Evolutionary conservation across 2,797 vertebrate genomes (phyloP), one percentile per base, ranked within the genome.

Genomic region (Geotria australis): DNA sequence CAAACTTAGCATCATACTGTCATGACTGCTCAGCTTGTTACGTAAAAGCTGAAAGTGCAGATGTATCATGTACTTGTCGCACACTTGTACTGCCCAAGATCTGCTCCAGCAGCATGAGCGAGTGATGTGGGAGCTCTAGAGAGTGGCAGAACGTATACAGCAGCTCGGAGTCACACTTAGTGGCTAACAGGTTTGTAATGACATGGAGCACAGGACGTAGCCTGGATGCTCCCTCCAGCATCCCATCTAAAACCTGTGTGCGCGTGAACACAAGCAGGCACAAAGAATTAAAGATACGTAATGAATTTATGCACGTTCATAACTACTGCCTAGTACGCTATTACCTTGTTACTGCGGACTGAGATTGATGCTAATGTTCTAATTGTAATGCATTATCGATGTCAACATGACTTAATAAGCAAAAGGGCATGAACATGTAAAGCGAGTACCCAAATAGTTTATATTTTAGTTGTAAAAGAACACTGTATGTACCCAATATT

Each of bases 191-290:
- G 63, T 76, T 76, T 49, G 58, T 62, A 24, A 88, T 59, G 14
- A 83, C 65, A 14, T 57, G 76, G 56, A 95, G 69, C 1, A 69
- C 66, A 1, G 65, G 67, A 47, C 69, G 64, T 64, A 84, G 69
- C 38, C 15, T 64, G 59, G 71, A 71, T 1, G 66, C 65, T 24
- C 73, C 75, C 58, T 75, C 70, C 14, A 73, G 60, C 62, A 65
- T 57, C 2, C 74, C 78, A 60, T 69, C 70, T 62, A 73, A 65
- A 46, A 85, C 69, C 88, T 94, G 56, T n/a, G n/a, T n/a, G n/a
- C n/a, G n/a, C n/a, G n/a, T n/a, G n/a, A 58, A 13, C 57, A 15
- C 10, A 14, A 9, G 7, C 66, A 58, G 7, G 10, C 59, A 60
- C 57, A 61, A 12, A 47, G 1, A 57, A 53, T 2, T 2, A 48